Conservation (phyloP, 1,140 invertebrate species). For the Trialeurodes vaporariorum region DNA sequence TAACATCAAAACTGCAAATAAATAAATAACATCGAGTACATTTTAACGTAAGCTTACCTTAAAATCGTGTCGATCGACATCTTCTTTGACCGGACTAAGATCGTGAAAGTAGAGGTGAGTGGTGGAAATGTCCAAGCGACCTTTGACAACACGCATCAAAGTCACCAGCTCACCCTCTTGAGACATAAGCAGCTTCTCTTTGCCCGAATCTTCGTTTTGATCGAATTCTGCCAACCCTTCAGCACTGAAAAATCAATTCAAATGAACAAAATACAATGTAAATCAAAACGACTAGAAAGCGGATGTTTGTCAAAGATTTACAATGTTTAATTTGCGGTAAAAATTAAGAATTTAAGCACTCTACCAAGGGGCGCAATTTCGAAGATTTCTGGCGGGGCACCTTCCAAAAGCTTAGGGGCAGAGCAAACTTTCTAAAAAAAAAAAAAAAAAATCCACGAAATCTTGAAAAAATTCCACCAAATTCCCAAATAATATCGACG, state of each 20-base stretch:
- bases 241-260: background rate
- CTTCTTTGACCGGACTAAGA: constrained; percentile 42
- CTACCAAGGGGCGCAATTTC: no score
- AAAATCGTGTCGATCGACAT: constrained; percentile 41
- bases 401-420: no score
- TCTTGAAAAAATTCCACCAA: no score
- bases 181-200: constrained; percentile 45
- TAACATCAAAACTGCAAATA: no score
- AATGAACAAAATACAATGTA: background rate
- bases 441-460: no score
- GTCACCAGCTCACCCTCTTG: constrained; percentile 53
- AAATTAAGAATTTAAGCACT: no score
- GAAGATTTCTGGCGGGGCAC: no score
- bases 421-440: no score
- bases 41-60: constrained; percentile 26
- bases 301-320: background rate
- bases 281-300: background rate
- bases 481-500: no score
- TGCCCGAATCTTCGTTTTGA: constrained; percentile 22
- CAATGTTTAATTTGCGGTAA: background rate
- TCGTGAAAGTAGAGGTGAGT: constrained; percentile 50
- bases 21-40: no score
- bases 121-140: constrained; percentile 50
- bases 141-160: constrained; percentile 47
- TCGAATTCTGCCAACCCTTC: constrained; percentile 6